These are phyloP conservation scores for Tachycineta bicolor DNA, from an alignment of 2,113 vertebrate species.

Conservation along the genomic window DNA sequence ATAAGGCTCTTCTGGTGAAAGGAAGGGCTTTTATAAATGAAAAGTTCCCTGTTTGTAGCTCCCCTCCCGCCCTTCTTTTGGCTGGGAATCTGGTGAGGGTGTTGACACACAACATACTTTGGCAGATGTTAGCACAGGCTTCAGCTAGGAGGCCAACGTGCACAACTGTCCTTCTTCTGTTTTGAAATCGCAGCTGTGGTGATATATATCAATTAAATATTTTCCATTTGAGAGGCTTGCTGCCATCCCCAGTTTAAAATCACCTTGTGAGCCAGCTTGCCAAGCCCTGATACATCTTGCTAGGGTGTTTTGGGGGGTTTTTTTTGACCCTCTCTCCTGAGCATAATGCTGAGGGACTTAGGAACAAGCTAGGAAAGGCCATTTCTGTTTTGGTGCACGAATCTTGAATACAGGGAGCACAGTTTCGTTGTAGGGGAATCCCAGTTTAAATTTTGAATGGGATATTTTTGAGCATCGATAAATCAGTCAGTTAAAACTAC, in stretches of 20 bases:
- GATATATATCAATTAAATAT: slow-evolving; percentile 4
- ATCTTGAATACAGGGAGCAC: not conserved
- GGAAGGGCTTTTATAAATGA: slow-evolving; percentile 35
- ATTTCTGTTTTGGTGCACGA: not conserved
- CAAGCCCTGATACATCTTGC: not conserved
- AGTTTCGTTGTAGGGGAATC: not conserved
- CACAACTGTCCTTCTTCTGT: slow-evolving; percentile 41
- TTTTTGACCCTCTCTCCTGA: not conserved
- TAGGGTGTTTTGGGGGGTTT: not conserved
- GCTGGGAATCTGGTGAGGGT: slow-evolving; percentile 31
- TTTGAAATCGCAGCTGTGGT: slow-evolving; percentile 54
- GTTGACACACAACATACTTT: slow-evolving; percentile 63
- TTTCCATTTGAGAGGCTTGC: slow-evolving; percentile 14
- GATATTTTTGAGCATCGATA: not conserved
- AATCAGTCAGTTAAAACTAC: not conserved
- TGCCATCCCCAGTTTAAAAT: slow-evolving; percentile 8
- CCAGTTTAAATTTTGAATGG: not conserved
- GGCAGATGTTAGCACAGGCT: slow-evolving; percentile 58
- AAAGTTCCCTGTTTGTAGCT: slow-evolving; percentile 41
- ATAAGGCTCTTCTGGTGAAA: slow-evolving; percentile 21
- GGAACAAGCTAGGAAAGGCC: not conserved
- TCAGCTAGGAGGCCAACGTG: slow-evolving; percentile 12
- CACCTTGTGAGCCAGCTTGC: not conserved
- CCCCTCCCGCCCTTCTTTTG: slow-evolving; percentile 3
- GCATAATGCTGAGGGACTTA: not conserved